Evolutionary conservation across 2,113 vertebrate species (phyloP).

Genomic region (Phylloscopus trochilus): DNA sequence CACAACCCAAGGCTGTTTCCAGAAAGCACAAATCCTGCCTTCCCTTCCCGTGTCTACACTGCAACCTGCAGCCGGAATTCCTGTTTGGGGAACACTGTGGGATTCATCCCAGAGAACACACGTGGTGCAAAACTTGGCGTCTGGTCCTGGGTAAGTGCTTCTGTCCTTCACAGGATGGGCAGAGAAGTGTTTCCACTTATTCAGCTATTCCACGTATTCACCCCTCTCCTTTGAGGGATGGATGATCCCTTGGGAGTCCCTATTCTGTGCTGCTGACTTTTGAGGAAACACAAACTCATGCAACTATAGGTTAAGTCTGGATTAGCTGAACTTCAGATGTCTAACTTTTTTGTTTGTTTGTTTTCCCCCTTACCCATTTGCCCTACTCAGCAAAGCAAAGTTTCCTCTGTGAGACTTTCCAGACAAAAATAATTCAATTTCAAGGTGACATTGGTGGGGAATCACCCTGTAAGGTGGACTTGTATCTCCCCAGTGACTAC

Average conservation of each 20-base stretch:
- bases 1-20: too few species aligned
- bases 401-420: background rate
- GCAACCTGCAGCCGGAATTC: background rate
- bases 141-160: background rate
- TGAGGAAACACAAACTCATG: background rate
- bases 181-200: background rate
- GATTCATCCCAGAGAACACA: background rate
- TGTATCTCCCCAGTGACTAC: background rate
- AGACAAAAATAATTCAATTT: background rate
- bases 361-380: too few species aligned
- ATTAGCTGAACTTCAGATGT: background rate
- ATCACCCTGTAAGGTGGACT: background rate
- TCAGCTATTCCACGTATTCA: background rate
- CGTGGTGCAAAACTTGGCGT: background rate
- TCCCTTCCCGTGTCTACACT: rapidly evolving
- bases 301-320: rapidly evolving
- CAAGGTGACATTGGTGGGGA: background rate
- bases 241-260: background rate
- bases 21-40: background rate
- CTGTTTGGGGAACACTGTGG: background rate
- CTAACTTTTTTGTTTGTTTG: too few species aligned
- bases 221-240: background rate
- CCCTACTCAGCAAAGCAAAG: background rate
- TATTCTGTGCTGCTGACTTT: background rate
- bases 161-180: too few species aligned